Evolutionary conservation across 2,797 vertebrate genomes (phyloP).

Genomic region (Ctenopoma kingsleyae): DNA sequence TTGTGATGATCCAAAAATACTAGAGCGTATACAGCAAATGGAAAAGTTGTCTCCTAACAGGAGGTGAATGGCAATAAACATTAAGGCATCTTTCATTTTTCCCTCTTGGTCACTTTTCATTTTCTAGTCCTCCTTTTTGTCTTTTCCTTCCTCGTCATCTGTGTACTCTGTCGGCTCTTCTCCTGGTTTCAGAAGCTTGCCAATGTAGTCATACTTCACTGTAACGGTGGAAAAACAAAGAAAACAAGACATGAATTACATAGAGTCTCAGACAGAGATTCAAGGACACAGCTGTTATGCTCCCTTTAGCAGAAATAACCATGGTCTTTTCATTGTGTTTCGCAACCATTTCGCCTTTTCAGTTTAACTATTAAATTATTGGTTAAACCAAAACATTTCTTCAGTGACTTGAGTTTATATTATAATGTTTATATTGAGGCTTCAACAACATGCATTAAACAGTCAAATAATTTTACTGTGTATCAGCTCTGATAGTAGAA

Average conservation of each 20-base stretch:
- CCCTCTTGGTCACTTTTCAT: slow-evolving; percentile 5
- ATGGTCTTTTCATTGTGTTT: background rate
- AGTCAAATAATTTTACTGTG: background rate
- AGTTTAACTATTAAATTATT: background rate
- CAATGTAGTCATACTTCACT: slow-evolving; percentile 96
- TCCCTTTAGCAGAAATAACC: background rate
- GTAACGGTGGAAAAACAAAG: slow-evolving; percentile 6
- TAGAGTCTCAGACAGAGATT: background rate
- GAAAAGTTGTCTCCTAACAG: slow-evolving; percentile 26
- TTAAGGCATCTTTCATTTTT: slow-evolving; percentile 58
- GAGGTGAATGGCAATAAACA: slow-evolving; percentile 29
- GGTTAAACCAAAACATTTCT: background rate
- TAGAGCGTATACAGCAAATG: slow-evolving; percentile 11
- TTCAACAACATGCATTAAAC: background rate
- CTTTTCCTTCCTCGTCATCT: slow-evolving; percentile 91
- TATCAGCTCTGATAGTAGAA: background rate
- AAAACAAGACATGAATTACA: background rate
- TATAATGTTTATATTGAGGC: background rate
- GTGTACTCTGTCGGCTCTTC: slow-evolving; percentile 95
- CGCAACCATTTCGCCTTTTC: background rate
- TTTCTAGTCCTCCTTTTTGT: slow-evolving; percentile 90
- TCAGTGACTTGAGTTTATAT: background rate
- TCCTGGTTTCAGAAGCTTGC: slow-evolving; percentile 94
- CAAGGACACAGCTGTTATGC: background rate
- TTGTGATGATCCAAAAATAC: slow-evolving; percentile 29